These are phyloP conservation scores for Darevskia mixta DNA, from an alignment of 2,797 vertebrate species.

Conservation along the genomic window DNA sequence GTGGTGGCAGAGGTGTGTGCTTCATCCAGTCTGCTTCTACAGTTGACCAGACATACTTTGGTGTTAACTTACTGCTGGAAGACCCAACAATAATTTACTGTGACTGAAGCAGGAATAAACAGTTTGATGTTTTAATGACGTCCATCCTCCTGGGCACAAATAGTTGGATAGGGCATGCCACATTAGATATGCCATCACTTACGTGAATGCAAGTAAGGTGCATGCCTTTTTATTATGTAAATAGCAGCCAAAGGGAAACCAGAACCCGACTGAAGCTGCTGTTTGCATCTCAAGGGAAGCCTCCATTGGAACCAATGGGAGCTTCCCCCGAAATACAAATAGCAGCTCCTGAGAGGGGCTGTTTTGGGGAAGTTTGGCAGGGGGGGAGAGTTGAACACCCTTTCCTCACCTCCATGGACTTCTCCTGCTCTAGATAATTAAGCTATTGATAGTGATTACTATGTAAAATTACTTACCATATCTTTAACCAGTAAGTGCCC, in stretches of 20 bases:
- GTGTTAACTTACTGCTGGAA: not conserved
- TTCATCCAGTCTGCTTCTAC: not conserved
- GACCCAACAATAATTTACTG: not conserved
- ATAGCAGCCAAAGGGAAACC: not conserved
- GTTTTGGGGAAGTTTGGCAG: not conserved
- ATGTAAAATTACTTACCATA: slow-evolving; percentile 85
- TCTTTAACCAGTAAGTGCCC: slow-evolving; percentile 97
- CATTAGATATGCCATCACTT: not conserved
- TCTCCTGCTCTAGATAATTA: not conserved
- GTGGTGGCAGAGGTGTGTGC: not conserved
- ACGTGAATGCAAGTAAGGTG: not conserved
- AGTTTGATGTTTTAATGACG: not conserved
- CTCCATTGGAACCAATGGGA: not conserved
- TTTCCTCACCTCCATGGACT: not conserved
- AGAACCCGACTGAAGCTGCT: not conserved
- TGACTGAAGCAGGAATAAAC: not conserved
- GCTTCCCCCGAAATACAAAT: not conserved
- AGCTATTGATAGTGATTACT: slow-evolving; percentile 6
- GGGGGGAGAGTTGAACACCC: not conserved
- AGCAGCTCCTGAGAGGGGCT: not conserved
- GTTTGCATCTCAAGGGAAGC: not conserved
- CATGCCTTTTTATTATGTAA: not conserved
- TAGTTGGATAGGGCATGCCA: not conserved
- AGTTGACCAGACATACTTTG: not conserved
- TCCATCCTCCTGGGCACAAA: not conserved